Evolutionary conservation across 2,113 vertebrate species (phyloP).

Genomic region (Chionis minor): DNA sequence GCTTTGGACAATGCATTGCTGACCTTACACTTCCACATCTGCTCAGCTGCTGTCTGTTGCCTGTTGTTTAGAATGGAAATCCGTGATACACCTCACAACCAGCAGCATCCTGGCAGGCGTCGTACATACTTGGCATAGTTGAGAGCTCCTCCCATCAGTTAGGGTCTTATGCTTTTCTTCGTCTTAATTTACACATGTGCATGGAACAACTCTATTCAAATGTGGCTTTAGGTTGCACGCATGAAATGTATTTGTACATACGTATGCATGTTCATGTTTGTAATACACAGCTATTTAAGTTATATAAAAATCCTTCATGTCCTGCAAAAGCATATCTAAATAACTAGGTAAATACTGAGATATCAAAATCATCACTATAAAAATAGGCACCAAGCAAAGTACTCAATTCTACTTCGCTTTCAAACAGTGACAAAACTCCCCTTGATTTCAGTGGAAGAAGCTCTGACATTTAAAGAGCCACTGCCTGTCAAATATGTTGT

Average conservation of each 20-base stretch:
- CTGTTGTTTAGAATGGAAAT: not conserved
- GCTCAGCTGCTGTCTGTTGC: not conserved
- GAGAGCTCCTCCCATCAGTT: not conserved
- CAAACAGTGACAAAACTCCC: not conserved
- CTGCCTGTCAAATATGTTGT: not conserved
- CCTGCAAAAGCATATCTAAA: not conserved
- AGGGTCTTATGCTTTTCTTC: not conserved
- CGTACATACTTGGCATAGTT: not conserved
- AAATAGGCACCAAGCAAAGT: not conserved
- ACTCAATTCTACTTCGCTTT: not conserved
- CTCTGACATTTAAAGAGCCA: not conserved
- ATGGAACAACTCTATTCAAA: not conserved
- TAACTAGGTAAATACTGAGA: not conserved
- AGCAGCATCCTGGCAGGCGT: not conserved
- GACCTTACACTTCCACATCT: not conserved
- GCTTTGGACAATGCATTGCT: not conserved
- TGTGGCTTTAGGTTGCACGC: not conserved
- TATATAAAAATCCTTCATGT: not conserved
- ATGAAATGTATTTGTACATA: not conserved
- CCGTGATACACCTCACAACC: not conserved
- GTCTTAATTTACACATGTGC: not conserved
- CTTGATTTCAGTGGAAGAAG: not conserved
- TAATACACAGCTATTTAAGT: not conserved
- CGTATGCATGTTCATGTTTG: fast-evolving
- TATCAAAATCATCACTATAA: not conserved